Base-by-base conservation (phyloP, 2,797 vertebrate genomes). In the Acanthurus tractus region DNA sequence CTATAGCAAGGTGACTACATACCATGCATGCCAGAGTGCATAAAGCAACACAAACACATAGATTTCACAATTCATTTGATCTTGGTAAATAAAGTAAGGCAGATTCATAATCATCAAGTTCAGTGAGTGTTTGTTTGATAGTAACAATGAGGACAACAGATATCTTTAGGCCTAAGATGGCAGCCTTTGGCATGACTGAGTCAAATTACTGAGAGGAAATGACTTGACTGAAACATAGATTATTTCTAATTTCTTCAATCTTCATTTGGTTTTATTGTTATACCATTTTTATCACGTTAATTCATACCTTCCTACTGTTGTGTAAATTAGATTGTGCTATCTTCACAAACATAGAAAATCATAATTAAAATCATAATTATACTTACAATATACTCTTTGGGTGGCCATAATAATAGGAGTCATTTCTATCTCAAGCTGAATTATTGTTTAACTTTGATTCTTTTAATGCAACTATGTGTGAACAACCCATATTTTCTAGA, bases 141-240 rank as follows among this genome's bases (percentile, higher is more conserved):
- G 1, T 44, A 66, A 63, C 72, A 74, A 52, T 50, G 54, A 53
- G 23, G 8, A 11, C 20, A 49, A 46, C 14, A 38, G 59, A 78
- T 20, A 56, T 34, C 34, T 50, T 38, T 7, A 20, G 50, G 72
- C 71, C 79, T 85, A 72, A 82, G 78, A 67, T 10, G 58, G 61
- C 50, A 67, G 70, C 74, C 65, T 65, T 7, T 25, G 10, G 29
- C 56, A 15, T 50, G 68, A 40, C 70, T 49, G 15, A 76, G 38
- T 46, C 45, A 34, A 13, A 36, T 25, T 50, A 74, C 2, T 18
- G 12, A 45, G 46, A 29, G 25, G 25, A 29, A 29, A 29, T 29
- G 25, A 29, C 25, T 29, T 29, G 25, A 29, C 25, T 29, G 25
- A 29, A 29, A 29, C 25, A 29, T 29, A 29, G 5, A 29, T 29